Conservation (phyloP, 2,888 invertebrate species). For the Ommatoiulus sabulosus region DNA sequence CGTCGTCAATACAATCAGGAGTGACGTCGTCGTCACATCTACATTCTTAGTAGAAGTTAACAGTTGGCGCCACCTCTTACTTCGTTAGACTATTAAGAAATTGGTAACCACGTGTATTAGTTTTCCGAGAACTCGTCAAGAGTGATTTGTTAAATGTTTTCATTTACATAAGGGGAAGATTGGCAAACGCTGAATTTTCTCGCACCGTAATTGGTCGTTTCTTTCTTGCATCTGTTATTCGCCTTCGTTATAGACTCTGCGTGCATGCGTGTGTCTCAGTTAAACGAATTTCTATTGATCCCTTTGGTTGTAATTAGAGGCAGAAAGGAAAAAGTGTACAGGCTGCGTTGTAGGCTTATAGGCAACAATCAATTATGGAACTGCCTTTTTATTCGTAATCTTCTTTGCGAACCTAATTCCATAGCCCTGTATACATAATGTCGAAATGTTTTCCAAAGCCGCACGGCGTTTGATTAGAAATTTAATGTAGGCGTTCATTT, state of each 20-base stretch:
- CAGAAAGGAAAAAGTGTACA: slow-evolving; percentile 33
- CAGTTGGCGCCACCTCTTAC: neutral
- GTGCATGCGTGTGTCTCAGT: neutral
- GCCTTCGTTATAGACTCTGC: slow-evolving; percentile 47
- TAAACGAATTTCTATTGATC: slow-evolving; percentile 54
- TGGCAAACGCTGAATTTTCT: slow-evolving; percentile 49
- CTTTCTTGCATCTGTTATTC: slow-evolving; percentile 52
- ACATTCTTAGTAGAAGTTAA: neutral
- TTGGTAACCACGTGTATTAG: slow-evolving; percentile 31
- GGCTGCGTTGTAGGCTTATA: neutral
- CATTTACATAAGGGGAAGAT: slow-evolving; percentile 35
- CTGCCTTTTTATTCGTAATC: slow-evolving; percentile 39
- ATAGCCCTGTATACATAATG: slow-evolving; percentile 37
- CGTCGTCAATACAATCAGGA: neutral
- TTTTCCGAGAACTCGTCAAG: slow-evolving; percentile 46
- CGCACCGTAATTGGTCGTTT: slow-evolving; percentile 48
- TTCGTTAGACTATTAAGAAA: slow-evolving; percentile 2
- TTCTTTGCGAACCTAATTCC: slow-evolving; percentile 41
- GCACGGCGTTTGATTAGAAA: slow-evolving; percentile 33
- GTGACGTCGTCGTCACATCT: neutral
- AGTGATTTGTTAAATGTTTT: slow-evolving; percentile 51
- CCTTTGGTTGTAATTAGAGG: slow-evolving; percentile 50
- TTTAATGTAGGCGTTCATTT: slow-evolving; percentile 48
- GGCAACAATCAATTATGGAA: slow-evolving; percentile 45
- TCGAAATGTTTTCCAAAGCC: slow-evolving; percentile 16